A percentile compares a stretch with the other conserved stretches of the same genome.
phyloP scores from a whole-genome alignment of 2,888 invertebrate species.

The Aromia moschata region DNA sequence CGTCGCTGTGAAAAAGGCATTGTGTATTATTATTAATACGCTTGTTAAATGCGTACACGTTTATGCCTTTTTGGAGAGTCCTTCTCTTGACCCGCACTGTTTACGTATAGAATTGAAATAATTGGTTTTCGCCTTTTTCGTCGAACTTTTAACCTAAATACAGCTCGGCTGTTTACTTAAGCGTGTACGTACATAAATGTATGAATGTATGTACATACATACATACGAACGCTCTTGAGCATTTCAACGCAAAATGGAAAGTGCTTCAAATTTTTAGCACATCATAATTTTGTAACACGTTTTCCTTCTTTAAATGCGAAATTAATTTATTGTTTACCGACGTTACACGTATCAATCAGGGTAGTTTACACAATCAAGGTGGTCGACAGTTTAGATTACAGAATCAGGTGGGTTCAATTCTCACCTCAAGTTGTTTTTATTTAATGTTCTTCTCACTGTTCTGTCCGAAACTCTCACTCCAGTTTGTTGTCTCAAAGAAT shows the following conservation, averaged over 20 bases:
- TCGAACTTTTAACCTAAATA: conserved; percentile 39
- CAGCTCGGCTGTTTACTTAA: conserved; percentile 21
- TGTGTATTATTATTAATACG: conserved; percentile 2
- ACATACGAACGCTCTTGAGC: too few species aligned
- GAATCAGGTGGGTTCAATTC: too few species aligned
- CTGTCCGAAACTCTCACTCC: too few species aligned
- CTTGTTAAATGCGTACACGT: too few species aligned
- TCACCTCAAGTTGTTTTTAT: too few species aligned
- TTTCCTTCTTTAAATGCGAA: conserved; percentile 2
- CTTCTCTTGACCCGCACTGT: conserved; percentile 4
- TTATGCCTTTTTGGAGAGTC: conserved; percentile 1
- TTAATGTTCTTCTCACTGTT: too few species aligned
- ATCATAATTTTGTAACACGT: conserved; percentile 1
- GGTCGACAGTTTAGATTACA: too few species aligned
- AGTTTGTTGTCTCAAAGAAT: too few species aligned
- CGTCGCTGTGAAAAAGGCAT: conserved; percentile 1
- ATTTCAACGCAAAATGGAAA: conserved; percentile 32
- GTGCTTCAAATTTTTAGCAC: conserved; percentile 25
- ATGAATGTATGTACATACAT: background rate
- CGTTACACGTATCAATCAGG: too few species aligned
- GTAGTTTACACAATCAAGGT: too few species aligned
- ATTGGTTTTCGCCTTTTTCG: conserved; percentile 40
- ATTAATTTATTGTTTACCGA: too few species aligned
- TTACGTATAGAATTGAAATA: conserved; percentile 26
- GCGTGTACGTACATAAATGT: conserved; percentile 2